Conservation (phyloP, 2,888 invertebrate genomes). For the Minunthozetes semirufus region DNA sequence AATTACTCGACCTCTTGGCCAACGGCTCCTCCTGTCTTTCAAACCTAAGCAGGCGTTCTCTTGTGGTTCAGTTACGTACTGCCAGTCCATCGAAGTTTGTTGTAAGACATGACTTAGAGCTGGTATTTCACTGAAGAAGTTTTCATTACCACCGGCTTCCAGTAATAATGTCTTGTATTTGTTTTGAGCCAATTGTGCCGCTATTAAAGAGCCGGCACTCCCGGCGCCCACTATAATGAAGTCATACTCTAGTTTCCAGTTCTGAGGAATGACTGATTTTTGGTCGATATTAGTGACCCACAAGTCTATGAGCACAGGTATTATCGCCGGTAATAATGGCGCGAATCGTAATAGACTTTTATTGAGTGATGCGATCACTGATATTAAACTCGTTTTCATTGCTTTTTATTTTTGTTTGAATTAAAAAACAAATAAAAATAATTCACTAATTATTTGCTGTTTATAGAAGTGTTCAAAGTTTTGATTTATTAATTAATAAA, state of each 20-base stretch:
- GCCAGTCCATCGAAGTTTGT: slow-evolving; percentile 13
- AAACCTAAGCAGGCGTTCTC: background rate
- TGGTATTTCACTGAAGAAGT: slow-evolving; percentile 8
- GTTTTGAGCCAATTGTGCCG: background rate
- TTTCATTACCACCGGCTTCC: slow-evolving; percentile 8
- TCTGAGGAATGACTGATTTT: background rate
- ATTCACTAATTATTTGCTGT: too few species aligned
- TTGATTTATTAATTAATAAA: too few species aligned
- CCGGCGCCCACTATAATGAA: slow-evolving; percentile 11
- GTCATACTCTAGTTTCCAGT: background rate
- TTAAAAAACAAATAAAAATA: too few species aligned
- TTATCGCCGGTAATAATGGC: background rate
- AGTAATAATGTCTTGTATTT: background rate
- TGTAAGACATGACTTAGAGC: slow-evolving; percentile 3
- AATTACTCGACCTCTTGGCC: background rate
- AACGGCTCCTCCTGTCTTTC: background rate
- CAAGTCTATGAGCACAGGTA: background rate
- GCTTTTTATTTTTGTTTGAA: background rate
- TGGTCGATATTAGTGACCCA: background rate
- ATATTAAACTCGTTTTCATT: background rate
- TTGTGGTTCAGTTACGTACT: slow-evolving; percentile 11
- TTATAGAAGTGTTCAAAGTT: too few species aligned
- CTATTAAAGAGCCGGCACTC: background rate
- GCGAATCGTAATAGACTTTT: background rate
- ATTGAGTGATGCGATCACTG: background rate